Evolutionary conservation across 2,888 invertebrate species (phyloP).

Genomic region (Heteromurus nitidus): DNA sequence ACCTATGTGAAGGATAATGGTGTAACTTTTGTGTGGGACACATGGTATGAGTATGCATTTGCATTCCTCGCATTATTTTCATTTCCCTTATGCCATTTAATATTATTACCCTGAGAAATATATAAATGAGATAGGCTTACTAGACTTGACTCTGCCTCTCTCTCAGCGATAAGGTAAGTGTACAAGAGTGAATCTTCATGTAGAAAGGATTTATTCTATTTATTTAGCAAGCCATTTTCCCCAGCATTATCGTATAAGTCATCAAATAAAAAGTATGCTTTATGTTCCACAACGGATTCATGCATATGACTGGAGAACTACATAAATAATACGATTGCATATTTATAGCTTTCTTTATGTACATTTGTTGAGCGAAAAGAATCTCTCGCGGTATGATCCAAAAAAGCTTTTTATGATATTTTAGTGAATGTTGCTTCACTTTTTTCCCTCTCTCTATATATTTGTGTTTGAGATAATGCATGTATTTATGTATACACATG

Average conservation of each 20-base stretch:
- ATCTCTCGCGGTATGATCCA: too few species aligned
- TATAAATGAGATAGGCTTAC: background rate
- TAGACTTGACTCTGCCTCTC: constrained; percentile 1
- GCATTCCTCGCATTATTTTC: too few species aligned
- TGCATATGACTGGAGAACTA: constrained; percentile 3
- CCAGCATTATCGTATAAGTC: constrained; percentile 44
- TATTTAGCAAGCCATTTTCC: constrained; percentile 48
- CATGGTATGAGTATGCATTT: too few species aligned
- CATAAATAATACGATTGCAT: constrained; percentile 43
- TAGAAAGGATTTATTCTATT: constrained; percentile 50
- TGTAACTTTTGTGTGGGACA: too few species aligned
- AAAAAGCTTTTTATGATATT: too few species aligned
- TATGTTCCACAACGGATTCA: constrained; percentile 28
- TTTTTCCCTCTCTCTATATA: background rate
- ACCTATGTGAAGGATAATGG: too few species aligned
- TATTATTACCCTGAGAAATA: background rate
- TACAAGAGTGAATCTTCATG: constrained; percentile 44
- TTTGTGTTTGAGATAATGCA: constrained; percentile 11
- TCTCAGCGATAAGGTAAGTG: constrained; percentile 19
- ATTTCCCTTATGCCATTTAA: constrained; percentile 5
- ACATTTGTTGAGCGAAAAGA: too few species aligned
- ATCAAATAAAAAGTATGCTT: constrained; percentile 53
- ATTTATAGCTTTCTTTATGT: constrained; percentile 42
- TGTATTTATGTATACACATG: background rate
- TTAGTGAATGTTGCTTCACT: background rate